Evolutionary conservation across 2,888 invertebrate species (phyloP), one percentile per base, ranked within the genome.

Genomic region (Latheticus oryzae): DNA sequence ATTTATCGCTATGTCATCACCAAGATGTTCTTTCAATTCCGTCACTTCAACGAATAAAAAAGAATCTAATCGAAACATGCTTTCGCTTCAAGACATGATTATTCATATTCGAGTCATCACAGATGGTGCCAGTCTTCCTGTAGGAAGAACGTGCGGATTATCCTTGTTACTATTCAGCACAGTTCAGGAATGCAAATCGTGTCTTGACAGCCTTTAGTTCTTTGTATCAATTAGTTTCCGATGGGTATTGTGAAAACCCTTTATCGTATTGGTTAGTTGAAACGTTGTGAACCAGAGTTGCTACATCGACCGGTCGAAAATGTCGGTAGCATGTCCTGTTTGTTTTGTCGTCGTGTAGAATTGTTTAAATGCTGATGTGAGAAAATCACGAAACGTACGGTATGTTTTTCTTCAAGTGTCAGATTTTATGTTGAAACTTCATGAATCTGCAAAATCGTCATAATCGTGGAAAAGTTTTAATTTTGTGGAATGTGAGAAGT

Each of bases 1-100:
- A 53, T 53, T 33, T 23, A 5, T 3, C 15, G 17, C 30, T n/a
- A 43, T 43, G 47, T 32, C 33, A 32, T 32, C 30, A 17, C 35
- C 5, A 5, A 5, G 35, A 2, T 4, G n/a, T n/a, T n/a, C n/a
- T n/a, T n/a, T n/a, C n/a, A n/a, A n/a, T n/a, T n/a, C n/a, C n/a
- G n/a, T n/a, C n/a, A n/a, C n/a, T n/a, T n/a, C n/a, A n/a, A n/a
- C n/a, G n/a, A n/a, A n/a, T n/a, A n/a, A n/a, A n/a, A n/a, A n/a
- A n/a, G n/a, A n/a, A n/a, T n/a, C n/a, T n/a, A n/a, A n/a, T n/a
- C n/a, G n/a, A n/a, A n/a, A n/a, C n/a, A n/a, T n/a, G n/a, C n/a
- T n/a, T n/a, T n/a, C n/a, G n/a, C n/a, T n/a, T n/a, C n/a, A n/a
- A n/a, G n/a, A n/a, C n/a, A n/a, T n/a, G n/a, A n/a, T n/a, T n/a